Evolutionary conservation across 2,113 vertebrate species (phyloP), one percentile per base, ranked within the genome.

Genomic region (Ardeotis arabs): DNA sequence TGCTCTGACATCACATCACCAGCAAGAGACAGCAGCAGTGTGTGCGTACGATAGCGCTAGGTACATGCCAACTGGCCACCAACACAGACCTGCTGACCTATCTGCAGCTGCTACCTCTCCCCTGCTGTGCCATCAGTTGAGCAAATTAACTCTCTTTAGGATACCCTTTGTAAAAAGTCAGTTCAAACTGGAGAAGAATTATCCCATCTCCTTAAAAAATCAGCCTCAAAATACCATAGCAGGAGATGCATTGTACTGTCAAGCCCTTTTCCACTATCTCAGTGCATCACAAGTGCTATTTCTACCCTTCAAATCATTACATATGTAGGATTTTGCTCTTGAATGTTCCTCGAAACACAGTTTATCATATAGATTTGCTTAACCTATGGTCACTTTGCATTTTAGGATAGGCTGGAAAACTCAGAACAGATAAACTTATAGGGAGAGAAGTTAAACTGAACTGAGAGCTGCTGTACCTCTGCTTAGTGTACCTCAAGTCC

Each of bases 11-110:
- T 45, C 77, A 73, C 55, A 82, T 37, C 44, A 47, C 70, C 85
- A 88, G 93, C 79, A 56, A 87, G 74, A 64, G 74, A 82, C 31
- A 75, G 83, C 68, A 90, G 66, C 2, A 2, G 64, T 23, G 64
- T 23, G 20, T 3, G 8, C 24, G 39, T 74, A 15, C 0, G 1
- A 12, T n/a, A 67, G 53, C 2, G 1, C 20, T 50, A 85, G 58
- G 35, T 4, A 19, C 37, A 18, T 23, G 47, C 37, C 18, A 19
- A 25, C 35, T 84, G 84, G 81, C 60, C 10, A 88, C 28, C n/a
- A 73, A 28, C 22, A n/a, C 3, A 4, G 2, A 33, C 11, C 50
- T 35, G 35, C 64, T 67, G 77, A 59, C 25, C 5, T 3, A 41
- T 18, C 41, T 74, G 75, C 86, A 88, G 47, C 83, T 84, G 50